Conservation (phyloP, 2,888 invertebrate genomes). For the Drosophila percnosoma region DNA sequence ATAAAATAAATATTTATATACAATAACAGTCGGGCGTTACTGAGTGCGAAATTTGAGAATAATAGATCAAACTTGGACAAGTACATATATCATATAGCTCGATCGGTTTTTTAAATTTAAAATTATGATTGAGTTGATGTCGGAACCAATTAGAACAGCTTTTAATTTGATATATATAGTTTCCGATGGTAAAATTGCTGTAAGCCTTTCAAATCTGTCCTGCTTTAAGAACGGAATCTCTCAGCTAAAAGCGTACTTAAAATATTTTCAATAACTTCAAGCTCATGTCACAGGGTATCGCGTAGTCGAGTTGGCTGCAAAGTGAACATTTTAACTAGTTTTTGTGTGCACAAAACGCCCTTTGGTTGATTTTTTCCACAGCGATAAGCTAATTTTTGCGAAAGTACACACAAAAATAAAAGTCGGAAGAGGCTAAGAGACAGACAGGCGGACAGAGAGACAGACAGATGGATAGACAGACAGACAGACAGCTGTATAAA, state of each 20-base stretch:
- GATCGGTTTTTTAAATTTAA: neutral
- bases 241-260: too few species aligned
- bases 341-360: conserved; percentile 47
- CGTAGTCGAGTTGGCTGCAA: neutral
- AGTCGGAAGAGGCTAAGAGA: conserved; percentile 46
- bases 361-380: conserved; percentile 53
- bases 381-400: conserved; percentile 72
- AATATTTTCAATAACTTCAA: neutral
- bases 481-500: conserved; percentile 70
- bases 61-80: neutral
- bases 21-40: neutral
- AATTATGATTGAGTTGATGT: neutral
- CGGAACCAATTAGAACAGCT: too few species aligned
- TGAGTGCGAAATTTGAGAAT: neutral
- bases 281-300: conserved; percentile 7
- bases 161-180: too few species aligned
- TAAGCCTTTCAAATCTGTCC: too few species aligned
- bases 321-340: conserved; percentile 1
- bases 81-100: neutral
- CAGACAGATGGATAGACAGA: conserved; percentile 33
- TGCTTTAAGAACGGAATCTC: too few species aligned
- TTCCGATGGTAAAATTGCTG: neutral
- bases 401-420: conserved; percentile 74
- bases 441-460: conserved; percentile 23
- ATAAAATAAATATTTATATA: neutral